A percentile compares a stretch with the other conserved stretches of the same genome.
Evolutionary conservation across 1,140 invertebrate species (phyloP).

Genomic region (Lucilia sericata): DNA sequence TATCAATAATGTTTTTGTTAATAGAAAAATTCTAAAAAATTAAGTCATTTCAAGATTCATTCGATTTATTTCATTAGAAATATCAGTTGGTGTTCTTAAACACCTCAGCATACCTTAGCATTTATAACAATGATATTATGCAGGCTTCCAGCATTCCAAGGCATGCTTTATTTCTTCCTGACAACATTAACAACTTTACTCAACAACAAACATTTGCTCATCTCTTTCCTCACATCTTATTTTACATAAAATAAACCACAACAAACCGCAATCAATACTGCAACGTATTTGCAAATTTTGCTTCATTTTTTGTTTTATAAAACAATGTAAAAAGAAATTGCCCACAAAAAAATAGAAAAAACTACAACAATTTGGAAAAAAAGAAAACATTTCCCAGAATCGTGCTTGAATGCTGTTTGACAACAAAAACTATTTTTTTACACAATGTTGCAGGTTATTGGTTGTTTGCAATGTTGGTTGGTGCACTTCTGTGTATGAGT

Average conservation of each 20-base stretch:
- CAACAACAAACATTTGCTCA: neutral
- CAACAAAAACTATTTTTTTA: conserved; percentile 51
- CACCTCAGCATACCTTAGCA: too few species aligned
- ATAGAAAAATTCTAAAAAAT: too few species aligned
- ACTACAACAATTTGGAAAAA: conserved; percentile 45
- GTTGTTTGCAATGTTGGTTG: neutral
- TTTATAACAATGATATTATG: too few species aligned
- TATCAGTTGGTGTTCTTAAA: too few species aligned
- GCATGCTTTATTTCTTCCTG: too few species aligned
- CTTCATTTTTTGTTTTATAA: neutral
- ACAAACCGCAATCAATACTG: neutral
- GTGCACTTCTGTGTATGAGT: neutral
- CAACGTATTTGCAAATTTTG: neutral
- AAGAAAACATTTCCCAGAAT: conserved; percentile 65
- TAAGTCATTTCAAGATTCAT: too few species aligned
- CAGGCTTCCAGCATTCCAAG: too few species aligned
- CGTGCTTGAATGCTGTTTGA: conserved; percentile 67
- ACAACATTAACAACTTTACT: too few species aligned
- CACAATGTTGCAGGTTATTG: conserved; percentile 58
- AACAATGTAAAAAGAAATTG: neutral
- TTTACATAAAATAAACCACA: neutral
- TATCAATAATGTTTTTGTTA: too few species aligned
- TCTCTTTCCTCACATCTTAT: neutral
- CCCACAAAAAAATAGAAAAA: neutral
- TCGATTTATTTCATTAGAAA: too few species aligned